Conservation (phyloP, 2,113 vertebrate species). For the Bambusicola thoracicus region DNA sequence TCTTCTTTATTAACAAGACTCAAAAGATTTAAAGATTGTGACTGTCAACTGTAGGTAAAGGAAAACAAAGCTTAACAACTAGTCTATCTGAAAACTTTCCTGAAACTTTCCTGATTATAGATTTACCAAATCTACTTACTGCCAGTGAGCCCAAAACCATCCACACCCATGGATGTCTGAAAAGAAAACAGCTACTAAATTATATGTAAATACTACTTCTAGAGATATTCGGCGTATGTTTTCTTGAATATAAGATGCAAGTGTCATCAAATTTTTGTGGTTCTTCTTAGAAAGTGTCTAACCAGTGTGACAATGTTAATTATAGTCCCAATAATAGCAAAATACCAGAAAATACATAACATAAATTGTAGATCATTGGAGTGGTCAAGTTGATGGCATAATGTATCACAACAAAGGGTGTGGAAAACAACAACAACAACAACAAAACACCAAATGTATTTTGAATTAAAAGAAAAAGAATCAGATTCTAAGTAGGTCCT, state of each 20-base stretch:
- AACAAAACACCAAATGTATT: neutral
- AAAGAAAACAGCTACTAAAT: neutral
- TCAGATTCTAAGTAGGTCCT: neutral
- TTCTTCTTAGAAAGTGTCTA: neutral
- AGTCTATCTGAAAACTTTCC: too few species aligned
- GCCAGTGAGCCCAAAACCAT: neutral
- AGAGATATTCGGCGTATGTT: rapidly evolving
- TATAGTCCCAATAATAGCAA: neutral
- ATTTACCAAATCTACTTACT: neutral
- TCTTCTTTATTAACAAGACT: neutral
- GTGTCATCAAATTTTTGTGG: neutral
- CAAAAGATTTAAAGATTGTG: neutral
- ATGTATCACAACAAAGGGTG: neutral
- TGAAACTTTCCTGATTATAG: neutral
- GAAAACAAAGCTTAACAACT: neutral
- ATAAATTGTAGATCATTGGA: neutral
- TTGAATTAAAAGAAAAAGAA: neutral
- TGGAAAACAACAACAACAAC: neutral
- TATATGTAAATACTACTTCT: neutral
- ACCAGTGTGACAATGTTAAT: neutral
- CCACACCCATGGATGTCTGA: neutral
- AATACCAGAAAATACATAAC: neutral
- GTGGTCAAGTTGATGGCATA: neutral
- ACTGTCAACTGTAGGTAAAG: neutral
- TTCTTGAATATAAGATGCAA: neutral